Evolutionary conservation across 2,113 vertebrate genomes (phyloP).

Genomic region (Barbus barbus): DNA sequence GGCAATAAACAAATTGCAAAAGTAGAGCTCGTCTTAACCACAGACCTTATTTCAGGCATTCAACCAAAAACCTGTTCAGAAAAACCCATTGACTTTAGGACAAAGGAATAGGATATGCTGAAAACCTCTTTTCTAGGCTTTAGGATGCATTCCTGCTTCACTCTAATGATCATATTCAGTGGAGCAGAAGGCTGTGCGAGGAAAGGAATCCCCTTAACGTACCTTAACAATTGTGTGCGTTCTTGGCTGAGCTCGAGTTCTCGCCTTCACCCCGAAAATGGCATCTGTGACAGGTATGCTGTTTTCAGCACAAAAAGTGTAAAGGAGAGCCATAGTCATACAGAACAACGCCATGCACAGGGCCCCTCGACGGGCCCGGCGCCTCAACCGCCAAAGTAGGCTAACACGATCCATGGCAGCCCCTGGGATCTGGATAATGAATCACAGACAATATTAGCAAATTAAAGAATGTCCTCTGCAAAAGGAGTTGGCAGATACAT

Average conservation of each 20-base stretch:
- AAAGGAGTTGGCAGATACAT: neutral
- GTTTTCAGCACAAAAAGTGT: constrained; percentile 78
- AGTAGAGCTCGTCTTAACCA: too few species aligned
- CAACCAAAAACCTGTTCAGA: too few species aligned
- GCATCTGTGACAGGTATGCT: constrained; percentile 76
- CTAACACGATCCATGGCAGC: constrained; percentile 76
- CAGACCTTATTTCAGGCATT: too few species aligned
- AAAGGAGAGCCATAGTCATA: constrained; percentile 76
- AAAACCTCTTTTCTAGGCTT: neutral
- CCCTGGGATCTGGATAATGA: constrained; percentile 65
- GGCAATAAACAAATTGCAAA: too few species aligned
- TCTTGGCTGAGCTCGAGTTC: constrained; percentile 76
- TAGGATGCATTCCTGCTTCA: neutral
- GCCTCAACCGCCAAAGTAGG: constrained; percentile 73
- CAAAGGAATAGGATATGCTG: too few species aligned
- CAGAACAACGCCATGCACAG: constrained; percentile 77
- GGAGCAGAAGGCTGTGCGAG: neutral
- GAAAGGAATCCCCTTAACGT: neutral
- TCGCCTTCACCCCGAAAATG: constrained; percentile 71
- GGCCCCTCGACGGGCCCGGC: constrained; percentile 72
- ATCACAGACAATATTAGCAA: neutral
- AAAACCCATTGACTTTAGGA: too few species aligned
- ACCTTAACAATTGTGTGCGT: constrained; percentile 71
- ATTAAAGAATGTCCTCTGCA: neutral
- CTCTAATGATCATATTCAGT: neutral